Base-by-base conservation (phyloP, 2,888 invertebrate genomes). In the Maniola hyperantus region DNA sequence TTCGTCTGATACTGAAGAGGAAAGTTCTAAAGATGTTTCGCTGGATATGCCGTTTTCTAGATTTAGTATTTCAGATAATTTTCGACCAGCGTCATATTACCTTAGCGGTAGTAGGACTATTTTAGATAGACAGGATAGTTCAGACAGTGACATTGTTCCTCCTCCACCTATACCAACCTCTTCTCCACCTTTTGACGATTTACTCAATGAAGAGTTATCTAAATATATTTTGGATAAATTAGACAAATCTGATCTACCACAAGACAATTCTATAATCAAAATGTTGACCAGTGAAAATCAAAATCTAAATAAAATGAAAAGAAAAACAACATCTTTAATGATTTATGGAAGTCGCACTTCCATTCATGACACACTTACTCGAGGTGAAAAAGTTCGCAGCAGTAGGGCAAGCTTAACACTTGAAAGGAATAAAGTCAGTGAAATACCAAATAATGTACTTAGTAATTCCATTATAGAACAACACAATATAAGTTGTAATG, bases 61-160 rank as follows among this genome's bases (percentile, higher is more conserved):
- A 73, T 97, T 97, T 80, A 97, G 97, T 84, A 93, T 97, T 66
- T 97, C 97, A 0, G 97, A 97, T 80, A 97, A 96, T 1, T 97
- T 97, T 80, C 93, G 97, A 64, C 97, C 97, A 0, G 97, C 97
- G 0, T 97, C 97, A 0, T 97, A 97, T 80, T 97, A 97, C 82
- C 83, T 97, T 53, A 95, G 96, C 33, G 94, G 95, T 0, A 96
- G 95, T 77, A 94, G 94, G 76, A 93, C 93, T 66, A 87, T 93
- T 39, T 92, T 94, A 13, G 95, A 96, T 74, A 93, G 95, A 72
- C 96, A 95, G 66, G 96, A 97, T 80, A 97, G 96, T 74, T 96
- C 96, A 0, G 97, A 97, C 74, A 96, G 95, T 79, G 97, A 97
- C 77, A 89, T 96, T 57, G 93, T 96, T 5, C 95, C 96, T 2